Conservation (phyloP, 2,888 invertebrate species). For the Lottia gigantea region DNA sequence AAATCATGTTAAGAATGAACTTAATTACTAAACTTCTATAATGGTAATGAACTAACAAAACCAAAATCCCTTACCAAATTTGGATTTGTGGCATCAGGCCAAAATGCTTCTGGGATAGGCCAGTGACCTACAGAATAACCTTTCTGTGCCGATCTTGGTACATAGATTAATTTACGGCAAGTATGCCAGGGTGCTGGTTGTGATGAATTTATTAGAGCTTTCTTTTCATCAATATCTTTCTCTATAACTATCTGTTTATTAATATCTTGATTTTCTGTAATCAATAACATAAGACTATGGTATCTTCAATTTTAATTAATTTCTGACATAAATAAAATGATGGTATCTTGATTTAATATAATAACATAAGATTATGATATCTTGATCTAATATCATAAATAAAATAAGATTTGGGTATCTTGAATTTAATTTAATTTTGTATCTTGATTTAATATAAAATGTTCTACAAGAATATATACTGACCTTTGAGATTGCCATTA, state of each 20-base stretch:
- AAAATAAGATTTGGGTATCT: constrained; percentile 2
- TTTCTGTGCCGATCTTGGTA: constrained; percentile 86
- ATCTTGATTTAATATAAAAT: too few relatives aligned
- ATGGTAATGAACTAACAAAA: background rate
- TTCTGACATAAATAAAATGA: too few relatives aligned
- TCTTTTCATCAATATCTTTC: constrained; percentile 44
- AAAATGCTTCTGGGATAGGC: constrained; percentile 98
- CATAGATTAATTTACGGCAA: constrained; percentile 88
- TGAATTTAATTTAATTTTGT: too few relatives aligned
- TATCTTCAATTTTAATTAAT: too few relatives aligned
- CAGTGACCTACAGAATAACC: constrained; percentile 94
- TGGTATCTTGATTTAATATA: too few relatives aligned
- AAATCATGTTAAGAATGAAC: too few relatives aligned
- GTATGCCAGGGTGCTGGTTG: constrained; percentile 78
- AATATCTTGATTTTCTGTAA: constrained; percentile 53
- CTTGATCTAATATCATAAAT: constrained; percentile 48
- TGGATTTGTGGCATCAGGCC: constrained; percentile 91
- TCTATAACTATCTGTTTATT: constrained; percentile 43
- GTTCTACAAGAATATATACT: too few relatives aligned
- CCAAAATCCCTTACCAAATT: constrained; percentile 75
- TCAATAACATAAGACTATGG: constrained; percentile 15
- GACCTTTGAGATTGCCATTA: constrained; percentile 45
- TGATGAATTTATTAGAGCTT: constrained; percentile 33
- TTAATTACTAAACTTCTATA: too few relatives aligned
- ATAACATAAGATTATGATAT: too few relatives aligned